Base-by-base conservation (phyloP, 2,888 invertebrate species). In the Apeira syringaria region DNA sequence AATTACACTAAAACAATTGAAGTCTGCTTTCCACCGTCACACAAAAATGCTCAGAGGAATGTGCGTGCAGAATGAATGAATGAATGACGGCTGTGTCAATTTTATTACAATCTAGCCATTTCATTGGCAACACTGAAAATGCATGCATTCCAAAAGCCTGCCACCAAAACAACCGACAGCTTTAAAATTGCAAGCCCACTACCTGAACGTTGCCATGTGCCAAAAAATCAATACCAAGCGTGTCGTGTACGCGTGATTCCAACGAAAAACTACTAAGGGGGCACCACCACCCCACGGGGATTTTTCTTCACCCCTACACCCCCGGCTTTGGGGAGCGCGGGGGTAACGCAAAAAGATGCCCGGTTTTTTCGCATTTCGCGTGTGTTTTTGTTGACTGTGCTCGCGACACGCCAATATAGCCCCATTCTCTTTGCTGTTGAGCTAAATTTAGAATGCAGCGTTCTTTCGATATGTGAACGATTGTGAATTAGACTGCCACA, bases 241-340 rank as follows among this genome's bases (percentile, higher is more conserved):
- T 87, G 86, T 88, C 87, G 84, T 69, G 66, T 78, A 81, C 82
- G 82, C 85, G 87, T 88, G 81, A 85, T 86, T 74, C 83, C 85
- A 63, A 79, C 87, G 88, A 87, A 87, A 89, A 88, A 89, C 88
- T 89, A 89, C 84, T 84, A 68, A 68, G 69, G 64, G 59, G 61
- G 62, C 52, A 44, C 57, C 60, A 62, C 67, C 72, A 66, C 65
- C 65, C 65, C 29, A 22, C 59, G 64, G 64, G 78, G 80, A 80
- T 83, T 83, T 82, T 82, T 82, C 76, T 81, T 80, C 74, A 66
- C 79, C 80, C 84, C 66, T 53, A 40, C 71, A 42, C 64, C 72
- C 70, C 64, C 73, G 64, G 79, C 74, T 77, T 73, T 73, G 77
- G 81, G 81, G 73, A 68, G 22, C 25, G 69, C 66, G 74, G 76